Percentiles rank a stretch among this genome's conserved stretches.
Conservation (phyloP, 2,888 invertebrate species). For the Archips xylosteana region DNA sequence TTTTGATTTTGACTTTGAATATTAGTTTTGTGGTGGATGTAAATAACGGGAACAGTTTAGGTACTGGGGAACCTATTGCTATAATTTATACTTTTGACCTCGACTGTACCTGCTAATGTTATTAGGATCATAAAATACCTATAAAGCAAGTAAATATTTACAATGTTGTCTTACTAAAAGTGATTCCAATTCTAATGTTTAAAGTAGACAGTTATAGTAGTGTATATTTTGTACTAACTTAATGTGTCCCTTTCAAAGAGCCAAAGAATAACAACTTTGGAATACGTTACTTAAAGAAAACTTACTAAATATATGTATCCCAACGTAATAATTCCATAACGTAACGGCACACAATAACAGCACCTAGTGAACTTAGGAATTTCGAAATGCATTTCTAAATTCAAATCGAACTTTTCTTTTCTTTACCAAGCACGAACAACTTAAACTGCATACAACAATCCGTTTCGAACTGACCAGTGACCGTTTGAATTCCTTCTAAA, state of each 20-base stretch:
- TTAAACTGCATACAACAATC: neutral
- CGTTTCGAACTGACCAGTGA: neutral
- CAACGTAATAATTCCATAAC: conserved; percentile 35
- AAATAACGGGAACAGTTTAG: too few species aligned
- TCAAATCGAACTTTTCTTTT: neutral
- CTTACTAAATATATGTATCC: conserved; percentile 41
- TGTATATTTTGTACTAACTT: too few species aligned
- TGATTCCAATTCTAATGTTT: too few species aligned
- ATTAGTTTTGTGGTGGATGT: too few species aligned
- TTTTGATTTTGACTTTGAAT: too few species aligned
- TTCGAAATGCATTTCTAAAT: conserved; percentile 24
- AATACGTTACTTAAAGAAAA: neutral
- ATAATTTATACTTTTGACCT: too few species aligned
- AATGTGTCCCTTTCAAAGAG: neutral
- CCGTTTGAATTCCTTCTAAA: conserved; percentile 16
- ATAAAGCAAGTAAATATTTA: too few species aligned
- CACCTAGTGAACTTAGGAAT: conserved; percentile 38
- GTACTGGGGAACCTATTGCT: too few species aligned
- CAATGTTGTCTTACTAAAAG: too few species aligned
- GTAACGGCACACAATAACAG: conserved; percentile 39
- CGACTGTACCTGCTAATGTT: too few species aligned
- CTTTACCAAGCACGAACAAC: neutral
- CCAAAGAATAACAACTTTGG: neutral
- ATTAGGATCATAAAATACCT: too few species aligned
- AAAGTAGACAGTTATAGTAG: too few species aligned